These are phyloP conservation scores for Heliconius charithonia DNA, from an alignment of 2,888 invertebrate genomes.

Conservation along the genomic window DNA sequence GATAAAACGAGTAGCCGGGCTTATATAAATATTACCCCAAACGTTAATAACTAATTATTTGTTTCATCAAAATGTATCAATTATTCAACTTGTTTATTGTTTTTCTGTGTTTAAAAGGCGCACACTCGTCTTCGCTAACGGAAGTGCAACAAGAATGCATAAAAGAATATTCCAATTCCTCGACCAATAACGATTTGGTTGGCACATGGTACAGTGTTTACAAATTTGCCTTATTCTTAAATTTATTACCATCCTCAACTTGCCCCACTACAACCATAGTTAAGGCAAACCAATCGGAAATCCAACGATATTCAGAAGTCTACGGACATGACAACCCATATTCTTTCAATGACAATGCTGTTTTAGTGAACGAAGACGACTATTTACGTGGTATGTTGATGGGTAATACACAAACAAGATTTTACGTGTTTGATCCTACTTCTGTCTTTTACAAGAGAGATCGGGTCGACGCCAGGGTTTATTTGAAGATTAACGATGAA, in stretches of 20 bases:
- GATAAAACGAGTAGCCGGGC: background rate
- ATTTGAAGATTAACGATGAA: constrained; percentile 36
- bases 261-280: constrained; percentile 17
- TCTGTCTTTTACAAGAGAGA: background rate
- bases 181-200: constrained; percentile 32
- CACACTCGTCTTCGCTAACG: background rate
- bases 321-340: constrained; percentile 17
- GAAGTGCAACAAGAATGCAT: constrained; percentile 26
- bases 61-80: background rate
- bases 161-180: background rate
- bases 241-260: background rate
- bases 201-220: constrained; percentile 39
- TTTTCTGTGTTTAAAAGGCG: background rate
- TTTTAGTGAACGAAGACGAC: constrained; percentile 8
- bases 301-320: constrained; percentile 24
- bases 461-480: constrained; percentile 22
- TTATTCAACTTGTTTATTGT: background rate
- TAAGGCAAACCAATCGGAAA: constrained; percentile 18
- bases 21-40: constrained; percentile 12
- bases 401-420: no score
- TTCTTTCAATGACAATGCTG: constrained; percentile 34
- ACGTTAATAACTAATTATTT: background rate
- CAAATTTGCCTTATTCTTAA: constrained; percentile 12
- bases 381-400: constrained; percentile 32
- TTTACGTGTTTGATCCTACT: constrained; percentile 28